A percentile compares a stretch with the other conserved stretches of the same genome.
phyloP scores from a whole-genome alignment of 2,888 invertebrate genomes.

The Drosophila kanekoi region DNA sequence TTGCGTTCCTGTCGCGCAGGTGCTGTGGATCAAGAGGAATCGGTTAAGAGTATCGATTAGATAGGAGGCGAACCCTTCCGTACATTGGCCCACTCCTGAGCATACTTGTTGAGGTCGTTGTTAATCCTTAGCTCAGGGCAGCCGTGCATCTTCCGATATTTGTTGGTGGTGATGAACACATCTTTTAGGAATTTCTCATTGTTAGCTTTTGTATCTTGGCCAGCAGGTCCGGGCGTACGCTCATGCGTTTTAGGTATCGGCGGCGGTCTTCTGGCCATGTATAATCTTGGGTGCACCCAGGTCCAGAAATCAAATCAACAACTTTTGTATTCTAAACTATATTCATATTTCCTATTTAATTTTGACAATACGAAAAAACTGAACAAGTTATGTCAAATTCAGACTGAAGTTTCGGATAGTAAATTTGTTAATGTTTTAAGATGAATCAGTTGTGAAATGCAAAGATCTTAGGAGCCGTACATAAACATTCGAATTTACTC shows the following conservation, averaged over 20 bases:
- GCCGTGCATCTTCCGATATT: constrained; percentile 89
- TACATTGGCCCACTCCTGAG: constrained; percentile 91
- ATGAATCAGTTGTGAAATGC: too few species aligned
- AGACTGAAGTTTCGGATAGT: not conserved
- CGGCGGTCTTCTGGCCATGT: constrained; percentile 50
- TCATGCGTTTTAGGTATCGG: constrained; percentile 61
- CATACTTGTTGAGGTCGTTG: constrained; percentile 88
- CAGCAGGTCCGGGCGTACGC: constrained; percentile 62
- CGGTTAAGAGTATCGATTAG: not conserved
- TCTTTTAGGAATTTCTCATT: constrained; percentile 60
- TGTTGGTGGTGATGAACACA: constrained; percentile 87
- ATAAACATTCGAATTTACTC: too few species aligned
- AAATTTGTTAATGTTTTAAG: not conserved
- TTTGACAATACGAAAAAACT: constrained; percentile 4
- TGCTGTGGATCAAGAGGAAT: constrained; percentile 44
- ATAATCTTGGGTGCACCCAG: constrained; percentile 15
- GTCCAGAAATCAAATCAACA: constrained; percentile 24
- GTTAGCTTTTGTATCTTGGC: constrained; percentile 63
- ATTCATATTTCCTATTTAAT: constrained; percentile 3
- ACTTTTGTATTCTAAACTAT: constrained; percentile 14
- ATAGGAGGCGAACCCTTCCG: not conserved
- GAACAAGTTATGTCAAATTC: not conserved
- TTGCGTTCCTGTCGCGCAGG: constrained; percentile 85
- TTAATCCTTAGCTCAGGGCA: constrained; percentile 89
- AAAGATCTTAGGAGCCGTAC: too few species aligned